Evolutionary conservation across 2,113 vertebrate species (phyloP), one percentile per base, ranked within the genome.

Genomic region (Symphodus melops): DNA sequence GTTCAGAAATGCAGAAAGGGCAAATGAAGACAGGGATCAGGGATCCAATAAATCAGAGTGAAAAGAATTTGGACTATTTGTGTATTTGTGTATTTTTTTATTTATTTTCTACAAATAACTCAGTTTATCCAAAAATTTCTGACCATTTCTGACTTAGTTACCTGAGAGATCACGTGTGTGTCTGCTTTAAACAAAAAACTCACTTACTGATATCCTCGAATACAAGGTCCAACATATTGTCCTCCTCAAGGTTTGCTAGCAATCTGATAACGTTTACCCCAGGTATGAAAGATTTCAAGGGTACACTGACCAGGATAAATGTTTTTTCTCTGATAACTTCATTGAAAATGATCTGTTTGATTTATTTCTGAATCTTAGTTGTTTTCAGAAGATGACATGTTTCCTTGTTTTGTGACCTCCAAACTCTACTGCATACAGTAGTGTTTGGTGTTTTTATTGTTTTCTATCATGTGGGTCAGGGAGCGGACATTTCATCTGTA

Each of bases 261-360:
- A 93, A 92, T 74, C 95, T 95, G 73, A 95, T 95, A 70, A 95
- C 94, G 84, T 93, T 95, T 58, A 86, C 75, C 52, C 95, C 94
- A 7, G 42, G 12, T 94, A 94, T 95, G 66, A 17, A 28, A 74
- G 3, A 63, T 25, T 70, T 69, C 53, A 80, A 84, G 73, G 42
- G 12, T 9, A 12, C 42, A 13, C 42, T 16, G 42, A 44, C 42
- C 42, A 44, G 28, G 28, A 33, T 25, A 56, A 46, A 21, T 11
- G 9, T 41, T 46, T 13, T 13, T 53, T 36, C 44, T 49, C 17
- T 20, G 8, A 23, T 44, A 44, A 4, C 14, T 44, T 44, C 42
- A 11, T 44, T 44, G 14, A 33, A n/a, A 65, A 44, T 57, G 1
- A 55, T 49, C 54, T 53, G 14, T 73, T 48, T 84, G 64, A 86